These are phyloP conservation scores for Takifugu ocellatus DNA, from an alignment of 2,797 vertebrate genomes.

Conservation along the genomic window DNA sequence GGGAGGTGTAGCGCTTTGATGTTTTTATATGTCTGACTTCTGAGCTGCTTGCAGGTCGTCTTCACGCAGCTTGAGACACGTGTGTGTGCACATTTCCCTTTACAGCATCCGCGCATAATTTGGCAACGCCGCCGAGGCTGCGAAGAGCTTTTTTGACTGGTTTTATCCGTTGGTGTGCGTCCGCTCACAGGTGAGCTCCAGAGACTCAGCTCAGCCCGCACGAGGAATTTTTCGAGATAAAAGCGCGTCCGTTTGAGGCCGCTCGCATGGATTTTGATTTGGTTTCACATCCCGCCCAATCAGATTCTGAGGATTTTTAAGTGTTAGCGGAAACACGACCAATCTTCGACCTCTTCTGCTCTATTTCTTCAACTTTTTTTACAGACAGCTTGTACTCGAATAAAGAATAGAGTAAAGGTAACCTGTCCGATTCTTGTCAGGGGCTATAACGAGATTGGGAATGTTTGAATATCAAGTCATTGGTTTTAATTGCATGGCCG, in stretches of 20 bases:
- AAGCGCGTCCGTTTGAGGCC: constrained; percentile 1
- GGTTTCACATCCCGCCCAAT: no score
- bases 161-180: constrained; percentile 9
- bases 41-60: constrained; percentile 22
- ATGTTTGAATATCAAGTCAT: background rate
- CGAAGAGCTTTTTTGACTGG: constrained; percentile 16
- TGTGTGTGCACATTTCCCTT: constrained; percentile 20
- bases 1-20: constrained; percentile 2
- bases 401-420: background rate
- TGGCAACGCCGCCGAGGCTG: background rate
- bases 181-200: constrained; percentile 2
- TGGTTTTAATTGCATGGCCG: no score
- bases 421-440: constrained; percentile 4
- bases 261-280: no score
- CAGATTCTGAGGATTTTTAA: background rate
- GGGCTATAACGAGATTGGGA: constrained; percentile 2
- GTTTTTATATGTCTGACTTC: constrained; percentile 23
- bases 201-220: constrained; percentile 21
- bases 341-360: constrained; percentile 1
- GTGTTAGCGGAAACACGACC: constrained; percentile 7
- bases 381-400: constrained; percentile 4
- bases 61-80: constrained; percentile 26
- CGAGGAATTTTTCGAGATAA: constrained; percentile 22
- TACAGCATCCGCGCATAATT: no score
- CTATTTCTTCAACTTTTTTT: background rate